Percentiles rank a stretch among this genome's conserved stretches.
phyloP scores from a whole-genome alignment of 2,888 invertebrate species.

The Dolichopus griseipennis region DNA sequence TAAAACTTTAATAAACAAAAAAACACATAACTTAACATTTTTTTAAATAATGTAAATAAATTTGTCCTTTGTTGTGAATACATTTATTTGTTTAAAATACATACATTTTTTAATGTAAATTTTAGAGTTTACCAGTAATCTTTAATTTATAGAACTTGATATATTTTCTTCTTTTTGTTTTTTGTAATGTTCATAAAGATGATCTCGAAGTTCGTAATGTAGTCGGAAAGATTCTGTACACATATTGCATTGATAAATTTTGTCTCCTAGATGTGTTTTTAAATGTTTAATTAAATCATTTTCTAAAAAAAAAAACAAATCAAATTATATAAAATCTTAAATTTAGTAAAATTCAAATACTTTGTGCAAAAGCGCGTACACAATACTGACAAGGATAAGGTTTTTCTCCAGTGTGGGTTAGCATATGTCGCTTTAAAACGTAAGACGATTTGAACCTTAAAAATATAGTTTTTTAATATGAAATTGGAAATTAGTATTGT shows the following conservation, averaged over 20 bases:
- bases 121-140: too few species aligned
- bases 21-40: too few species aligned
- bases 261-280: not conserved
- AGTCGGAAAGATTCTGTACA: not conserved
- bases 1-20: too few species aligned
- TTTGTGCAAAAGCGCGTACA: conserved; percentile 21
- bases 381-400: conserved; percentile 42
- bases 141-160: too few species aligned
- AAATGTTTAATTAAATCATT: not conserved
- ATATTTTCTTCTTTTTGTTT: not conserved
- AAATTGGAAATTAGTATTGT: too few species aligned
- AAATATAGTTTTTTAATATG: not conserved
- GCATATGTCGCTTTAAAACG: conserved; percentile 35
- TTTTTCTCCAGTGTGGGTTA: conserved; percentile 42
- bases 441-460: not conserved
- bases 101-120: too few species aligned
- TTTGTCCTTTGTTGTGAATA: too few species aligned
- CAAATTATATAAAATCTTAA: too few species aligned
- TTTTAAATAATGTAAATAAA: too few species aligned
- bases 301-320: not conserved
- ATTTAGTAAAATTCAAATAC: too few species aligned
- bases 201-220: not conserved
- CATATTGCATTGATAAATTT: not conserved
- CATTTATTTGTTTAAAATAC: too few species aligned
- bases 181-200: not conserved